Base-by-base conservation (phyloP, 2,888 invertebrate species). In the Napeogenes inachia region DNA sequence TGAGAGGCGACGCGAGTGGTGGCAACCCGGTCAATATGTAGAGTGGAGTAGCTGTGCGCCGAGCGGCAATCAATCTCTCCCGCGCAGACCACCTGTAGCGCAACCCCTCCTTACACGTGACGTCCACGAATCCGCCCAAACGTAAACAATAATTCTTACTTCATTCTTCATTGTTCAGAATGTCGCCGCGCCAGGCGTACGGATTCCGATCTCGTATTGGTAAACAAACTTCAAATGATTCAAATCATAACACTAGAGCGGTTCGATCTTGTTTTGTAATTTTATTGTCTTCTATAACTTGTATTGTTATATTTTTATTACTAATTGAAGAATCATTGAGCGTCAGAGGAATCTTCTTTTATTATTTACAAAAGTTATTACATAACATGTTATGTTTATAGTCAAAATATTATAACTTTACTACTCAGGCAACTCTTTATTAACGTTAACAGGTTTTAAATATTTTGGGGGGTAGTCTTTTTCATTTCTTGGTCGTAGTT, bases 81-180 rank as follows among this genome's bases (percentile, higher is more conserved):
- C 81, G 82, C 78, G 80, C 78, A 77, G 80, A 85, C 88, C 89
- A 88, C 89, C 89, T 88, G 88, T 87, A 77, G 88, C 67, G 75
- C 68, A 61, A 55, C 76, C 80, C 71, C 75, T 77, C 71, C 70
- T 72, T 83, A 87, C 89, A 89, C 89, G 89, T 89, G 90, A 81
- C 86, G 81, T 80, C 74, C 80, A 88, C 87, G 87, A 87, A 88
- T 87, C 87, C 87, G 84, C 87, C 89, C 85, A 89, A 89, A 89
- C 89, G 89, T 89, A 90, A 90, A 90, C 90, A 90, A 87, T 87
- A 89, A 89, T 89, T 87, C 89, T 87, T 87, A 85, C 81, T 88
- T 87, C 89, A 86, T 87, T 88, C 89, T 88, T 89, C 87, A 88
- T 85, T 85, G 89, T 87, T 82, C 82, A 81, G 85, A 85, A 85